Evolutionary conservation across 1,140 invertebrate genomes (phyloP).

Genomic region (Heliothis subflexa): DNA sequence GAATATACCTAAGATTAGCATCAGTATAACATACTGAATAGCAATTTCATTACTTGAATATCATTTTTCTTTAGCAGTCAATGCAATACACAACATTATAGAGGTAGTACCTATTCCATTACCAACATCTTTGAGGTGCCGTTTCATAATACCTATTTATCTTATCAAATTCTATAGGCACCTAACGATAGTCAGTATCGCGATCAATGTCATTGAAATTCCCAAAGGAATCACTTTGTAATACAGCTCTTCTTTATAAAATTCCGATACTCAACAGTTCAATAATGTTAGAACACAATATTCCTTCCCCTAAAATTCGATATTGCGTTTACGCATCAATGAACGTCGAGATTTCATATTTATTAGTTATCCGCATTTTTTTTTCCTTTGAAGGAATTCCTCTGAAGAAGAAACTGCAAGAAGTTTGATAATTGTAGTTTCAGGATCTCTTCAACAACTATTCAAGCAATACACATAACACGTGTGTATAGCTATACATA

Average conservation of each 20-base stretch:
- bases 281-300: slow-evolving; percentile 23
- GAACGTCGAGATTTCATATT: slow-evolving; percentile 9
- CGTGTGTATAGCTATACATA: no score
- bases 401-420: neutral
- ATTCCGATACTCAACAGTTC: neutral
- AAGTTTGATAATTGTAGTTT: no score
- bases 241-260: neutral
- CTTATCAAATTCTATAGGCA: neutral
- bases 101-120: no score
- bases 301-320: slow-evolving; percentile 22
- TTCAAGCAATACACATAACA: no score
- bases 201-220: neutral
- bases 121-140: no score
- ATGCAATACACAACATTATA: no score
- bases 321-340: slow-evolving; percentile 5
- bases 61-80: no score
- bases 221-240: neutral
- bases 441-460: no score
- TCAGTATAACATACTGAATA: no score
- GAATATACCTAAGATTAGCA: no score
- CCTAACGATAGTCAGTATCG: neutral
- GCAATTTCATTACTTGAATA: no score
- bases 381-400: neutral
- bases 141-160: neutral
- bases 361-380: neutral